A percentile compares a stretch with the other conserved stretches of the same genome.
Conservation (phyloP, 2,797 vertebrate genomes). For the Perodicticus potto region DNA sequence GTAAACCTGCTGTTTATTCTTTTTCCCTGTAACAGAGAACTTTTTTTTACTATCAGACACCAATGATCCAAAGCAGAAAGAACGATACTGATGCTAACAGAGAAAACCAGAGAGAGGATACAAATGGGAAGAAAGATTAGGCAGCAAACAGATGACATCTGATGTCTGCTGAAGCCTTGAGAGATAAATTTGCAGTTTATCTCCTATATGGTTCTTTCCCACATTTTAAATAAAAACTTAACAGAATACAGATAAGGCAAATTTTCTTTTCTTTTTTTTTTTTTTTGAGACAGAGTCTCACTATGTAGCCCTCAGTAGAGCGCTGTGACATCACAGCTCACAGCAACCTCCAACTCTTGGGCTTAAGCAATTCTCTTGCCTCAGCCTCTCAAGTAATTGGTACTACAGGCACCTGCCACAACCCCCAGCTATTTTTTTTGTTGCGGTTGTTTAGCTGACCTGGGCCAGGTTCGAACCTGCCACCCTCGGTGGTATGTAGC, state of each 20-base stretch:
- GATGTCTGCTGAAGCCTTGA: neutral
- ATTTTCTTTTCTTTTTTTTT: neutral
- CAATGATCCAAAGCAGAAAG: slow-evolving; percentile 5
- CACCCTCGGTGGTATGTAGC: too few species aligned
- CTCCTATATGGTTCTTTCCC: neutral
- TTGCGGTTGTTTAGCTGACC: too few species aligned
- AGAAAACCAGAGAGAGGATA: neutral
- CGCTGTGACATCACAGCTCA: too few species aligned
- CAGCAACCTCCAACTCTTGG: too few species aligned
- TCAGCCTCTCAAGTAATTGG: too few species aligned
- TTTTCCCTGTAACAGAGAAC: neutral
- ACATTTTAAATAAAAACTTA: slow-evolving; percentile 47
- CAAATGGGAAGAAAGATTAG: neutral
- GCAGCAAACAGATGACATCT: neutral
- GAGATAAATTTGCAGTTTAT: neutral
- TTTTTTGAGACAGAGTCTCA: too few species aligned
- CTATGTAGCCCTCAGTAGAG: too few species aligned
- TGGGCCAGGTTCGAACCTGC: too few species aligned
- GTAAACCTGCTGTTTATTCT: neutral
- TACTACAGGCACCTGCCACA: too few species aligned
- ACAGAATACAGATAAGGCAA: neutral
- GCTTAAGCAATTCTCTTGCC: too few species aligned
- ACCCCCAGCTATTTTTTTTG: too few species aligned
- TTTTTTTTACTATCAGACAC: neutral
- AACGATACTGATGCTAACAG: neutral